A percentile compares a stretch with the other conserved stretches of the same genome.
These are phyloP conservation scores for Gobio occitaniae DNA, from an alignment of 2,797 vertebrate species.

Conservation along the genomic window DNA sequence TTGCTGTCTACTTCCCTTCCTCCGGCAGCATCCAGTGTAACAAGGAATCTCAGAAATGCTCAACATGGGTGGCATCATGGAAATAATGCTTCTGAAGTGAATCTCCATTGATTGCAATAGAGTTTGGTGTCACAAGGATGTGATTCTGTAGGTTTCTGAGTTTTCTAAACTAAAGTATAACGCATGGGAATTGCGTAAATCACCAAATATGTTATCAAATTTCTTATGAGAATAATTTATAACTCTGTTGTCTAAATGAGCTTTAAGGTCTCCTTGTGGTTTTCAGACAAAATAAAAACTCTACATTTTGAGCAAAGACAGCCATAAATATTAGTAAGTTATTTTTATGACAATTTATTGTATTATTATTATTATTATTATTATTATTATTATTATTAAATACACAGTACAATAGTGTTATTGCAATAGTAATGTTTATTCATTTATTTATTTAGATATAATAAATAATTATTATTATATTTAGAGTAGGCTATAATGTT, in stretches of 20 bases:
- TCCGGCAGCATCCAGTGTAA: neutral
- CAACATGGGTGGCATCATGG: neutral
- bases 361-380: neutral
- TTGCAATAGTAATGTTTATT: neutral
- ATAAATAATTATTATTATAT: no score
- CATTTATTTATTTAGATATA: neutral
- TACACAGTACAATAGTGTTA: neutral
- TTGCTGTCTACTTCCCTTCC: neutral
- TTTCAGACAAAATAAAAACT: neutral
- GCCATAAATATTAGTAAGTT: neutral
- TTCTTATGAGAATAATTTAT: neutral
- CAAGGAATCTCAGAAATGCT: neutral
- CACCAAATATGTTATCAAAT: neutral
- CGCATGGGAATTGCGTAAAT: neutral
- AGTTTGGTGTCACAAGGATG: neutral
- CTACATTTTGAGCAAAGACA: neutral
- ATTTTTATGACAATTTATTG: neutral
- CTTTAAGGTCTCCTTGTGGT: neutral
- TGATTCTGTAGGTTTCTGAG: neutral
- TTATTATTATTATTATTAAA: neutral
- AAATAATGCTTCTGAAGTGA: neutral
- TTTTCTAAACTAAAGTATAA: neutral
- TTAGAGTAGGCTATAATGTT: neutral
- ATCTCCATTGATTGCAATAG: neutral
- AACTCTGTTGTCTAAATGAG: neutral